Conservation (phyloP, 35 echinoderm and acorn worm species). For the Apostichopus parvimensis region DNA sequence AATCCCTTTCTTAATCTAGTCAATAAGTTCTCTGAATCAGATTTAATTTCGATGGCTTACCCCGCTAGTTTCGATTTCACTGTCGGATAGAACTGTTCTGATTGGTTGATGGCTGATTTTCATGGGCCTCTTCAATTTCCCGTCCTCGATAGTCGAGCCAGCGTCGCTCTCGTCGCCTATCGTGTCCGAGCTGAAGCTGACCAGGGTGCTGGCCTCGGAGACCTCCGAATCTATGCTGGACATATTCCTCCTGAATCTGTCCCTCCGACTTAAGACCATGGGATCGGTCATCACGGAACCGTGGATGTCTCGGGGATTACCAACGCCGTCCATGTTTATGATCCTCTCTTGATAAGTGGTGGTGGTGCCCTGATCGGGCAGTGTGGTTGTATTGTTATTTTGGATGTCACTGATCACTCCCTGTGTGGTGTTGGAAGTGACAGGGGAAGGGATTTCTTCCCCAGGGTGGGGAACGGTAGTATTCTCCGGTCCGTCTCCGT, state of each 20-base stretch:
- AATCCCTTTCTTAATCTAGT: too few relatives aligned
- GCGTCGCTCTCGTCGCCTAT: slow-evolving; percentile 92
- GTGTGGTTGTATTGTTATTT: slow-evolving; percentile 64
- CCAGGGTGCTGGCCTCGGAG: slow-evolving; percentile 89
- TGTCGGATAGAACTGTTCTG: slow-evolving; percentile 88
- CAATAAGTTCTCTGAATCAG: too few relatives aligned
- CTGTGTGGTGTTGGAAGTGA: not conserved
- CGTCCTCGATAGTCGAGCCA: slow-evolving; percentile 82
- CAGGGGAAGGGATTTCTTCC: slow-evolving; percentile 21
- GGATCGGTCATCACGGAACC: slow-evolving; percentile 13
- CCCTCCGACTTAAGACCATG: slow-evolving; percentile 39
- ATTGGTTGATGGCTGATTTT: slow-evolving; percentile 95
- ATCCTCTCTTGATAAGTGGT: not conserved
- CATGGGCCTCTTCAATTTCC: slow-evolving; percentile 58
- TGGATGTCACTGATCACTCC: slow-evolving; percentile 52
- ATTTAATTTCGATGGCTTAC: slow-evolving; percentile 33
- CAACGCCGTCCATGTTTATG: not conserved
- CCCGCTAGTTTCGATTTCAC: slow-evolving; percentile 89
- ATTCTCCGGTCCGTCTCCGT: slow-evolving; percentile 4
- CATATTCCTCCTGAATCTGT: slow-evolving; percentile 63
- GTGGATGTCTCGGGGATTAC: not conserved
- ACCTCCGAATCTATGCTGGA: slow-evolving; percentile 93
- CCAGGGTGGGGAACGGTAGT: not conserved
- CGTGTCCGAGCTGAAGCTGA: slow-evolving; percentile 92
- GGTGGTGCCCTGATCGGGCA: not conserved